Evolutionary conservation across 2,113 vertebrate species (phyloP).

Genomic region (Ctenomys sociabilis): DNA sequence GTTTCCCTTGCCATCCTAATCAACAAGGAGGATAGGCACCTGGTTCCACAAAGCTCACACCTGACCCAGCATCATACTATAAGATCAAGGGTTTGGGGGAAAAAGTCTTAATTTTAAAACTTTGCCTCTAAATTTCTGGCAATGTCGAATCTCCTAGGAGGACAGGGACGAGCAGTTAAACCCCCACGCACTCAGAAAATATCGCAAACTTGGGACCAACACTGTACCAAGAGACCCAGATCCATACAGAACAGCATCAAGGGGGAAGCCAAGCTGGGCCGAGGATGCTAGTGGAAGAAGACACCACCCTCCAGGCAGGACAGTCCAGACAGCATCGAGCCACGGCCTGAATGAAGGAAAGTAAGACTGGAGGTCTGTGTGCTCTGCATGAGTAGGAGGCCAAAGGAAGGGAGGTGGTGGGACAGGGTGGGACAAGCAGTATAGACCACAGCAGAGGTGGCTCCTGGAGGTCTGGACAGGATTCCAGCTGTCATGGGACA

Average conservation of each 20-base stretch:
- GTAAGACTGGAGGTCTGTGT: accelerated
- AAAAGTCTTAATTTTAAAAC: background rate
- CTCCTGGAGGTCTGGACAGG: too few species aligned
- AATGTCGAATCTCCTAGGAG: too few species aligned
- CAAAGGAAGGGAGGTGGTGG: too few species aligned
- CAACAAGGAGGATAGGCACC: accelerated
- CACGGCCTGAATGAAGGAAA: background rate
- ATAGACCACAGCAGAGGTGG: background rate
- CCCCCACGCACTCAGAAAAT: too few species aligned
- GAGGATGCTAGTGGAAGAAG: background rate
- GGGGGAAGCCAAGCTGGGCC: background rate
- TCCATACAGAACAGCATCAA: background rate
- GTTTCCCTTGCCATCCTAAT: background rate
- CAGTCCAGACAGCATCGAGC: accelerated
- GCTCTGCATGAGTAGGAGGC: background rate
- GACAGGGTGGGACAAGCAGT: accelerated
- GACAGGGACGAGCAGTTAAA: background rate
- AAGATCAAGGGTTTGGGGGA: background rate
- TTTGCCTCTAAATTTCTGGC: too few species aligned
- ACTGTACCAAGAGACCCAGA: background rate
- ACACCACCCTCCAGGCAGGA: accelerated
- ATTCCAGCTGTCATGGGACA: accelerated
- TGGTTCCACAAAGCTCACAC: background rate
- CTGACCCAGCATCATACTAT: accelerated
- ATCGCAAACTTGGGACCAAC: accelerated